These are phyloP conservation scores for Dryas iulia DNA, from an alignment of 1,140 invertebrate species.

Conservation along the genomic window DNA sequence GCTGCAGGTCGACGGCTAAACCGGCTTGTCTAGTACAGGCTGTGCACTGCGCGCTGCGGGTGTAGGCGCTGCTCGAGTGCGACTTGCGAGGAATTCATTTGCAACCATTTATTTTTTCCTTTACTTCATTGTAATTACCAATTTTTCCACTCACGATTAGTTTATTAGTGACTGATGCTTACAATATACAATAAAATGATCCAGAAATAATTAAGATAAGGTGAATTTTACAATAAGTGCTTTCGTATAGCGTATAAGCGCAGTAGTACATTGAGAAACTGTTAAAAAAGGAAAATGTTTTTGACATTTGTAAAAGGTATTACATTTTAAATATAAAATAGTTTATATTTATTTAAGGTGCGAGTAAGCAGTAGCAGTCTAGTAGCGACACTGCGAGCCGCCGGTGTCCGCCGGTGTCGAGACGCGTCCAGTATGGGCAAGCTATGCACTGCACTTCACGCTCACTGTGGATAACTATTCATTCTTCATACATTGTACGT, in stretches of 20 bases:
- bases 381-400: too few species aligned
- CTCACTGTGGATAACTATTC: not conserved
- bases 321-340: too few species aligned
- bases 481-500: not conserved
- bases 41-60: too few species aligned
- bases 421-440: slow-evolving; percentile 30
- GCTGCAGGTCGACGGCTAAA: not conserved
- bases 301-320: not conserved
- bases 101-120: not conserved
- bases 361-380: too few species aligned
- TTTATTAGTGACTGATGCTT: too few species aligned
- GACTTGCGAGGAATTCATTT: not conserved
- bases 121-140: not conserved
- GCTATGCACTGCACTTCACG: slow-evolving; percentile 13
- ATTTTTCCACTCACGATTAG: not conserved
- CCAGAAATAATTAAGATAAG: too few species aligned
- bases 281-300: not conserved
- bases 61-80: not conserved
- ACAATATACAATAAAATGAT: too few species aligned
- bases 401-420: slow-evolving; percentile 2
- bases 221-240: too few species aligned
- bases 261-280: too few species aligned
- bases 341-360: too few species aligned
- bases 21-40: not conserved
- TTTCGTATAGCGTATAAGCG: too few species aligned